Base-by-base conservation (phyloP, 2,888 invertebrate species). In the Brachyopa scutellaris region DNA sequence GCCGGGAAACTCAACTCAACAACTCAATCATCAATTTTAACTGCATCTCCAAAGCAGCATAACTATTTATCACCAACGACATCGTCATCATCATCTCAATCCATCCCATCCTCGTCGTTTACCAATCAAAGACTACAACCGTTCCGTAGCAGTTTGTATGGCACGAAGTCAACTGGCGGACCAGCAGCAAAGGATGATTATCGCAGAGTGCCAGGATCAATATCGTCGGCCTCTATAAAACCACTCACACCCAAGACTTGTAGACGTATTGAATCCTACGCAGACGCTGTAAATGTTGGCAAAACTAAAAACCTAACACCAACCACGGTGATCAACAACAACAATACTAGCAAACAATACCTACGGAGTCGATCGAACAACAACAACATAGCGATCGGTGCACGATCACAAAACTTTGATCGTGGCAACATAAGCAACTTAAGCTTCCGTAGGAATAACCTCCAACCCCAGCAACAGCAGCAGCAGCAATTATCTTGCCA, bases 191-290 rank as follows among this genome's bases (percentile, higher is more conserved):
- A 42, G 42, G 53, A 62, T 31, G 59, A 85, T 29, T 74, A 69
- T 31, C 76, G 74, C 38, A 36, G 62, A 42, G 51, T 55, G 11
- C 49, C 66, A 21, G 57, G 66, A 31, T 17, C 45, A 15, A 17
- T 40, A 23, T 21, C 31, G 21, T 15, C 57, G 15, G 45, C 84
- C 38, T 53, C 84, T 13, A 87, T 90, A 2, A 89, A 90, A 62
- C 90, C 90, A 19, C 79, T 90, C 13, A 90, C 90, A 31, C 90
- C 90, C 2, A 89, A 90, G 84, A 85, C 90, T 19, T 89, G 89
- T 38, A 87, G 88, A 23, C 89, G 90, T 74, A 90, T 90, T 45
- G 90, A 90, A 76, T 31, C 85, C 77, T 61, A 88, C 85, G 4
- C 88, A 84, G 59, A 85, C 79, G 29, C 86, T 85, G 33, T 86